phyloP scores from a whole-genome alignment of 1,140 invertebrate species.

The Drosophila orena region DNA sequence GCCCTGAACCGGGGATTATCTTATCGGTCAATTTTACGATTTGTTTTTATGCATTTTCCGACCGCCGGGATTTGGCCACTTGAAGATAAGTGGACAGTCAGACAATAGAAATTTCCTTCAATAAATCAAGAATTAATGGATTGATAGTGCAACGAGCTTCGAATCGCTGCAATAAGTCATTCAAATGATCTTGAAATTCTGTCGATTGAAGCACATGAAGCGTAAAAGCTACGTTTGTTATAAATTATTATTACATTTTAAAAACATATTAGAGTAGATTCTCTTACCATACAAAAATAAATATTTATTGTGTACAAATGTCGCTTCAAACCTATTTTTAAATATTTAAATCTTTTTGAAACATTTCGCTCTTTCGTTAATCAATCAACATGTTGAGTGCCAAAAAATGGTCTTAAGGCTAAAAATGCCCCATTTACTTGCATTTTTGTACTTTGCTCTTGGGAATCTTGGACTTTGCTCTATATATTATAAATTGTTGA shows the following conservation, averaged over 20 bases:
- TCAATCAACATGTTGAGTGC: not conserved
- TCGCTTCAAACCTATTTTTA: not conserved
- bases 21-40: constrained; percentile 63
- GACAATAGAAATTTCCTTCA: constrained; percentile 21
- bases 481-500: constrained; percentile 66
- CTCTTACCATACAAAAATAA: no score
- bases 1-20: constrained; percentile 58
- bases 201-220: not conserved
- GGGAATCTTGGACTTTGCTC: constrained; percentile 61
- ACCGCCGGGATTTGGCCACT: constrained; percentile 53
- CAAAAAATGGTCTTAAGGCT: not conserved
- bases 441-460: constrained; percentile 39
- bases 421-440: constrained; percentile 2
- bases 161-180: constrained; percentile 6
- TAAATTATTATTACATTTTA: not conserved
- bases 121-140: constrained; percentile 27
- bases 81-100: constrained; percentile 21
- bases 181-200: constrained; percentile 14
- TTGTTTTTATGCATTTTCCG: constrained; percentile 52
- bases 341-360: not conserved
- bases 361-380: not conserved
- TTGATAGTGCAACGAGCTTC: constrained; percentile 11
- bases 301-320: not conserved
- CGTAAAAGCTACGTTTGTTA: not conserved
- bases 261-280: not conserved